phyloP scores from a whole-genome alignment of 2,888 invertebrate genomes.

The Parnassius mnemosyne region DNA sequence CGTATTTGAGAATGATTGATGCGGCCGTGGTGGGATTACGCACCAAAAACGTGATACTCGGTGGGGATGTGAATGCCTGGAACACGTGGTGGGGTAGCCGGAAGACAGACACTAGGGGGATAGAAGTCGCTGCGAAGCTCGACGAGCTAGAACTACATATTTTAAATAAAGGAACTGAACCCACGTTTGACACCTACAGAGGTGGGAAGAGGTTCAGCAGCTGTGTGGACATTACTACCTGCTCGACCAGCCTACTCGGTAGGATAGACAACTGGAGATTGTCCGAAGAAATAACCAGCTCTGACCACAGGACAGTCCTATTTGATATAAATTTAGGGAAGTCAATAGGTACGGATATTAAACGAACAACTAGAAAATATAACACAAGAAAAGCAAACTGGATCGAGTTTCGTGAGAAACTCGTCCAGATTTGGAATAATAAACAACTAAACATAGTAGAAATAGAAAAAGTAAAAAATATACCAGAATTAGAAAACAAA shows the following conservation, averaged over 20 bases:
- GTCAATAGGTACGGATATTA: neutral
- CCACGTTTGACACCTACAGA: neutral
- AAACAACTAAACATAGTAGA: no score
- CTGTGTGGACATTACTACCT: no score
- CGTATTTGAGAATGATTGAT: neutral
- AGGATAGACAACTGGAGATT: no score
- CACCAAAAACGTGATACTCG: neutral
- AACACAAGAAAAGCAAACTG: no score
- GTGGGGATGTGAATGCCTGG: constrained; percentile 28
- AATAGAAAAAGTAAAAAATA: no score
- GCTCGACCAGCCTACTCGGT: no score
- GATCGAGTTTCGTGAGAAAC: no score
- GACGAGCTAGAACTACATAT: constrained; percentile 8
- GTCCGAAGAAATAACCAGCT: no score
- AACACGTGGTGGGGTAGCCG: constrained; percentile 11
- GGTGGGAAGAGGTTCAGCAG: no score
- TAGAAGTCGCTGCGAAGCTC: neutral
- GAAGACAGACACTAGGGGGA: constrained; percentile 9
- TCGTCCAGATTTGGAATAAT: no score
- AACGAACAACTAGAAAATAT: neutral
- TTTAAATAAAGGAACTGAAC: neutral
- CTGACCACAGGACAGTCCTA: no score
- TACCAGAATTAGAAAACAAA: no score
- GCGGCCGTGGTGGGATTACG: neutral
- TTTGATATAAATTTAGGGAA: neutral